A percentile compares a stretch with the other conserved stretches of the same genome.
Conservation (phyloP, 2,797 vertebrate genomes). For the Squalus acanthias region DNA sequence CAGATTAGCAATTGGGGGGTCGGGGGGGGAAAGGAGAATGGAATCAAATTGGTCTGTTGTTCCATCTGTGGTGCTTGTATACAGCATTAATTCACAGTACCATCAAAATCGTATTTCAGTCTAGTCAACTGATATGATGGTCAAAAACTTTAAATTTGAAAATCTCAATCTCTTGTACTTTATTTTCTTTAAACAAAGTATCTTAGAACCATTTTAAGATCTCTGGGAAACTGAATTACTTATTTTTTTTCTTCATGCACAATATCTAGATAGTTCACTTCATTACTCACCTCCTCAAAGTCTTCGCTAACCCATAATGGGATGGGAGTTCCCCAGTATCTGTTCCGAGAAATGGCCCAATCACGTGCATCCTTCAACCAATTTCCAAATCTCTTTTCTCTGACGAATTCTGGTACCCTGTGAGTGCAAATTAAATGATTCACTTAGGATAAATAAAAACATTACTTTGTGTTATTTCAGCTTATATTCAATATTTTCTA, state of each 20-base stretch:
- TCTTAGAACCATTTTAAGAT: background rate
- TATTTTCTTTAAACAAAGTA: background rate
- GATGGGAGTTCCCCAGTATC: conserved; percentile 96
- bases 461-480: background rate
- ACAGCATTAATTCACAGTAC: background rate
- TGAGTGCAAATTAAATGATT: conserved; percentile 27
- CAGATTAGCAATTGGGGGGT: background rate
- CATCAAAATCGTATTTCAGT: background rate
- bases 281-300: conserved; percentile 68
- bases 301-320: conserved; percentile 93
- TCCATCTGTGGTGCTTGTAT: background rate
- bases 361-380: conserved; percentile 91
- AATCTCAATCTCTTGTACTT: background rate
- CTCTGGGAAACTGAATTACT: background rate
- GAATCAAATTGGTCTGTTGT: background rate
- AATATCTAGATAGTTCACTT: background rate
- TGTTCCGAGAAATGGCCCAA: conserved; percentile 91
- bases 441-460: background rate
- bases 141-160: background rate
- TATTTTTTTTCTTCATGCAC: background rate
- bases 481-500: background rate
- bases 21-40: background rate
- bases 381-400: conserved; percentile 93
- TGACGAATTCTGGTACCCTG: conserved; percentile 94
- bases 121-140: background rate